Percentiles rank a stretch among this genome's conserved stretches.
These are phyloP conservation scores for Tachycineta bicolor DNA, from an alignment of 2,113 vertebrate genomes.

Conservation along the genomic window DNA sequence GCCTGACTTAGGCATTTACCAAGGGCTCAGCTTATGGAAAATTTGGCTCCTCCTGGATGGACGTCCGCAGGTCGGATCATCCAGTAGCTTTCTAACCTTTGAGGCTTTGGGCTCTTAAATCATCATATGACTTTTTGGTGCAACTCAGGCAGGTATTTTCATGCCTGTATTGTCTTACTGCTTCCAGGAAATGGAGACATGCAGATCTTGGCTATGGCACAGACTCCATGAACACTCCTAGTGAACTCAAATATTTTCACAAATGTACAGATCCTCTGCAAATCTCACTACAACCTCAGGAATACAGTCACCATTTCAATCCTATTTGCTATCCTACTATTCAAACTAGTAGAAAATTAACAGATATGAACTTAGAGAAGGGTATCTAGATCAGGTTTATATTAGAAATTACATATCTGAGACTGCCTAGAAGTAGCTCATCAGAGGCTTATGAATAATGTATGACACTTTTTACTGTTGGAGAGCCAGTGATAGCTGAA, in stretches of 20 bases:
- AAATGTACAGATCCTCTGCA: background rate
- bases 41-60: background rate
- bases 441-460: conserved; percentile 59
- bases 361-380: background rate
- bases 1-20: background rate
- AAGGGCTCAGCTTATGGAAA: background rate
- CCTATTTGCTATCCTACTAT: background rate
- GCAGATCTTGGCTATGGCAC: background rate
- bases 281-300: background rate
- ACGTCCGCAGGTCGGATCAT: background rate
- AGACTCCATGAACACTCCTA: background rate
- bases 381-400: conserved; percentile 6
- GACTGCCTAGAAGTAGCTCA: conserved; percentile 27
- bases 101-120: background rate
- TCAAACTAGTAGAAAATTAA: background rate
- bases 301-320: background rate
- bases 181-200: background rate
- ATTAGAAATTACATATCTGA: conserved; percentile 27
- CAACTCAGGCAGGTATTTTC: background rate
- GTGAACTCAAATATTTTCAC: background rate
- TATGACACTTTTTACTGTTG: conserved; percentile 28
- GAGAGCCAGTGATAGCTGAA: conserved; percentile 30
- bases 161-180: background rate
- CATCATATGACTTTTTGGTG: background rate
- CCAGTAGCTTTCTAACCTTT: background rate